Percentiles rank a stretch among this genome's conserved stretches.
phyloP scores from a whole-genome alignment of 2,888 invertebrate genomes.

The Rosalia funebris region DNA sequence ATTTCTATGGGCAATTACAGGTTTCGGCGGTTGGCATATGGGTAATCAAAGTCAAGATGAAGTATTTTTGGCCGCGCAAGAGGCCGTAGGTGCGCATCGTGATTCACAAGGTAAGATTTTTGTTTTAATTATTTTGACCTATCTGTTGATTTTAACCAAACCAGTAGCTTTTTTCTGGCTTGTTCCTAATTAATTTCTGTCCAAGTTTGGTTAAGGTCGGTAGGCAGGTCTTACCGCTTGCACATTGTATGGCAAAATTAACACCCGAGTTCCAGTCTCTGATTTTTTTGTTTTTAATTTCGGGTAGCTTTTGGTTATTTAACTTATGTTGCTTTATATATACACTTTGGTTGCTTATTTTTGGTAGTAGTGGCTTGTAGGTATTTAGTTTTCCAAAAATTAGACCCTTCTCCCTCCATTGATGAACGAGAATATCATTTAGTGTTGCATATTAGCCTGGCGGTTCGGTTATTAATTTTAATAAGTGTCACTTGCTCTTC shows the following conservation, averaged over 20 bases:
- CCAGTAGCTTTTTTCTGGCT: conserved; percentile 1
- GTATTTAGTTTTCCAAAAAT: conserved; percentile 39
- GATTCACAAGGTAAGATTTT: conserved; percentile 91
- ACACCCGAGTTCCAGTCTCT: conserved; percentile 63
- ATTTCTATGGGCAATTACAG: conserved; percentile 61
- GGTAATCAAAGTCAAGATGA: conserved; percentile 85
- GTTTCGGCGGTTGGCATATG: conserved; percentile 88
- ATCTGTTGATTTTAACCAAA: conserved; percentile 44
- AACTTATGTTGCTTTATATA: conserved; percentile 51
- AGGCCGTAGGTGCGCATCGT: conserved; percentile 79
- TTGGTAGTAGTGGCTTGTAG: conserved; percentile 47
- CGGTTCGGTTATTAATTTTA: conserved; percentile 1
- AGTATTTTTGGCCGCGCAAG: conserved; percentile 85
- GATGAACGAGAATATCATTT: conserved; percentile 34
- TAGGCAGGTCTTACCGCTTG: conserved; percentile 50
- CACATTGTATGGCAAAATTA: conserved; percentile 61
- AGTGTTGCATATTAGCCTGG: conserved; percentile 24
- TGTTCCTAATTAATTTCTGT: background rate
- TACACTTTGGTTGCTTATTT: conserved; percentile 48
- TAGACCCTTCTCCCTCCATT: conserved; percentile 52
- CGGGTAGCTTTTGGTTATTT: conserved; percentile 50
- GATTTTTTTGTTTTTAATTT: conserved; percentile 53
- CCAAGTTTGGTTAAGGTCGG: conserved; percentile 42
- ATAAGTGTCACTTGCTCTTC: background rate
- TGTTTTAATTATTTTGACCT: conserved; percentile 57